phyloP scores from a whole-genome alignment of 2,113 vertebrate species.

The Grantiella picta region DNA sequence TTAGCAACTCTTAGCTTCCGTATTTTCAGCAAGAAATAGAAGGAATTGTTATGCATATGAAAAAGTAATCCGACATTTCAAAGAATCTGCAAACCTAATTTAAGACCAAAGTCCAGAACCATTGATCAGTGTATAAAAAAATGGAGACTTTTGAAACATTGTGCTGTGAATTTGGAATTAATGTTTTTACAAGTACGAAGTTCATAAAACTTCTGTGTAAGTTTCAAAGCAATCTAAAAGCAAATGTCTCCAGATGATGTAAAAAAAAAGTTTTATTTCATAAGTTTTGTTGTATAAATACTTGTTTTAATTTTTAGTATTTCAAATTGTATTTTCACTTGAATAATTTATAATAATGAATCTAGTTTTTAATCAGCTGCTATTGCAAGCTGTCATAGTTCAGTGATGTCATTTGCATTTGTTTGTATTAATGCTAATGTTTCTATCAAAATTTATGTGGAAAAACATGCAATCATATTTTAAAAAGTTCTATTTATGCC shows the following conservation, averaged over 20 bases:
- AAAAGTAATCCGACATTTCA: slow-evolving; percentile 13
- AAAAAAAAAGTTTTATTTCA: slow-evolving; percentile 51
- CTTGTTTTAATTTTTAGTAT: slow-evolving; percentile 71
- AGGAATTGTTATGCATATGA: not conserved
- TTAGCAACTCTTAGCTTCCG: not conserved
- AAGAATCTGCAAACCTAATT: not conserved
- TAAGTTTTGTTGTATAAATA: slow-evolving; percentile 73
- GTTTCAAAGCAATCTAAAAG: slow-evolving; percentile 52
- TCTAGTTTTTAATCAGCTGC: slow-evolving; percentile 71
- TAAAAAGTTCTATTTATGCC: slow-evolving; percentile 60
- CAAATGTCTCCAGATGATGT: slow-evolving; percentile 55
- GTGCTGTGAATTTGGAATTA: slow-evolving; percentile 1
- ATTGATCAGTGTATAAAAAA: not conserved
- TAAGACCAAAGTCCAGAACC: slow-evolving; percentile 16
- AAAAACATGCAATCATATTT: slow-evolving; percentile 59
- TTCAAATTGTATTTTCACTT: slow-evolving; percentile 70
- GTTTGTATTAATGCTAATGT: slow-evolving; percentile 67
- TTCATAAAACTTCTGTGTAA: slow-evolving; percentile 46
- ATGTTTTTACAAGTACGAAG: not conserved
- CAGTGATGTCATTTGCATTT: slow-evolving; percentile 65
- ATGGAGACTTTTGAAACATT: not conserved
- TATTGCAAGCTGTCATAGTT: slow-evolving; percentile 69
- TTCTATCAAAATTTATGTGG: slow-evolving; percentile 69
- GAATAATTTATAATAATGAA: slow-evolving; percentile 70
- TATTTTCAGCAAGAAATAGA: not conserved